A percentile compares a stretch with the other conserved stretches of the same genome.
phyloP scores from a whole-genome alignment of 2,113 vertebrate species.

The Apodemus sylvaticus region DNA sequence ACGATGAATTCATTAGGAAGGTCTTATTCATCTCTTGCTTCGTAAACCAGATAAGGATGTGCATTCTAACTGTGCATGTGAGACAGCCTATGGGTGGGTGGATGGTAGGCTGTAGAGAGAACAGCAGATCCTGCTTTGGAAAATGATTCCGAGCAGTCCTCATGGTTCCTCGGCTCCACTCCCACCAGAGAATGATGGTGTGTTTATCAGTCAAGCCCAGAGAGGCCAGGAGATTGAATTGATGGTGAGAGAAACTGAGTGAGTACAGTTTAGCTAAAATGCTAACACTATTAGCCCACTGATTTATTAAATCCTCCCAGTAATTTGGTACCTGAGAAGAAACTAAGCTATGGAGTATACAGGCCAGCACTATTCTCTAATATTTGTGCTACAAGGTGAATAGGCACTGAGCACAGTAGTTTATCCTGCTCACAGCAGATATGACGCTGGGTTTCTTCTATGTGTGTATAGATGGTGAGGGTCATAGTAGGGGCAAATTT shows the following conservation, averaged over 20 bases:
- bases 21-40: not conserved
- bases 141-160: not conserved
- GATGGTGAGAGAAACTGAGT: not conserved
- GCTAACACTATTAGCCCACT: not conserved
- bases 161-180: not conserved
- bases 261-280: too few species aligned
- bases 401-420: not conserved
- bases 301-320: not conserved
- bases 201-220: not conserved
- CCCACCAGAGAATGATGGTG: not conserved
- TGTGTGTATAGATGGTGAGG: not conserved
- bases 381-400: not conserved
- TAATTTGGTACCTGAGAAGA: not conserved
- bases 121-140: not conserved
- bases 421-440: too few species aligned
- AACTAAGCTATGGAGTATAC: not conserved
- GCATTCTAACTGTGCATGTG: not conserved
- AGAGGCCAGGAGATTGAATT: not conserved
- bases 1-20: not conserved
- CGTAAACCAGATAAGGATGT: not conserved
- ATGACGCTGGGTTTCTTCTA: not conserved
- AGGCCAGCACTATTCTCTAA: not conserved
- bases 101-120: not conserved
- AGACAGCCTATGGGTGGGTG: not conserved
- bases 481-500: not conserved